These are phyloP conservation scores for Pelmatolapia mariae DNA, from an alignment of 2,113 vertebrate species.

Conservation along the genomic window DNA sequence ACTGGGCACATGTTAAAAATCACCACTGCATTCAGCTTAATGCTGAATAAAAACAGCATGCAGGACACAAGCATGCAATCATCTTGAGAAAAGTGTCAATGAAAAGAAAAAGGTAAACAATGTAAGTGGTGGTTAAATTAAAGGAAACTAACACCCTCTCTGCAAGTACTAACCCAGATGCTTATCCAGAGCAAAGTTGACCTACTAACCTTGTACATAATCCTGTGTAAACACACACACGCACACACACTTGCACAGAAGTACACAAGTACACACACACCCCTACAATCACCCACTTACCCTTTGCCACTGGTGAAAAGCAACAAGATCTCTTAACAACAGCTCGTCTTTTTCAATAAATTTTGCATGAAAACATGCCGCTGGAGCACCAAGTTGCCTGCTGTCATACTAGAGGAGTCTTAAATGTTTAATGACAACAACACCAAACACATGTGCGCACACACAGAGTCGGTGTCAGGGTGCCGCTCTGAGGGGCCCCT, in stretches of 20 bases:
- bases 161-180: background rate
- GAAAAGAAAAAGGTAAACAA: background rate
- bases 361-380: slow-evolving; percentile 95
- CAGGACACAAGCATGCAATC: background rate
- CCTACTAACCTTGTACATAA: slow-evolving; percentile 34
- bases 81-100: background rate
- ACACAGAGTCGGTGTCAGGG: slow-evolving; percentile 85
- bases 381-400: slow-evolving; percentile 87
- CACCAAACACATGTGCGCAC: slow-evolving; percentile 81
- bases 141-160: background rate
- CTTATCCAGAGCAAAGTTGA: slow-evolving; percentile 24
- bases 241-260: background rate
- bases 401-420: slow-evolving; percentile 90
- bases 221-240: slow-evolving; percentile 8
- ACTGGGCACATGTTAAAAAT: background rate
- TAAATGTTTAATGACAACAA: slow-evolving; percentile 99
- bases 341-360: slow-evolving; percentile 88
- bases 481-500: slow-evolving; percentile 76
- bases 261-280: background rate
- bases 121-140: background rate
- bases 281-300: slow-evolving; percentile 75
- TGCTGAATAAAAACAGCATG: background rate
- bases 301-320: slow-evolving; percentile 83
- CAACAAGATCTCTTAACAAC: slow-evolving; percentile 84
- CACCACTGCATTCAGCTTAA: background rate